These are phyloP conservation scores for Zaprionus africanus DNA, from an alignment of 1,140 invertebrate genomes.

Conservation along the genomic window DNA sequence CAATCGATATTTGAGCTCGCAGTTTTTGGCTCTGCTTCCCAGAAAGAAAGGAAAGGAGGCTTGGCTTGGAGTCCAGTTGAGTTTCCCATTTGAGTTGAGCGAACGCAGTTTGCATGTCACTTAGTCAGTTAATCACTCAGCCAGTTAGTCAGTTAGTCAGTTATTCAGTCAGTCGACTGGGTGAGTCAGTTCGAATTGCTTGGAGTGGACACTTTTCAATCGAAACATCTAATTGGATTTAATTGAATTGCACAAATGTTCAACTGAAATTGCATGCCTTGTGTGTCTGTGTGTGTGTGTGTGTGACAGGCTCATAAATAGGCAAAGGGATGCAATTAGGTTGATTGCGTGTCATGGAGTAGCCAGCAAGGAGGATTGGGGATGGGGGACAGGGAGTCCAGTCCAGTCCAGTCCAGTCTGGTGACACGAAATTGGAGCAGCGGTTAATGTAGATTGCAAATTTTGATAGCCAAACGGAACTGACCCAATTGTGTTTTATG, in stretches of 20 bases:
- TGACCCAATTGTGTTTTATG: constrained; percentile 39
- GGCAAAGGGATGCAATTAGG: constrained; percentile 45
- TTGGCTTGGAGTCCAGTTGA: not conserved
- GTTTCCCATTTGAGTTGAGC: not conserved
- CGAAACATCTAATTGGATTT: constrained; percentile 40
- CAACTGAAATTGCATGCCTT: constrained; percentile 11
- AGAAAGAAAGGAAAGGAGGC: not conserved
- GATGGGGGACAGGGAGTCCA: not conserved
- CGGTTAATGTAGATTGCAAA: constrained; percentile 43
- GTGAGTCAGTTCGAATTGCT: not conserved
- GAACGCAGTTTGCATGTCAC: constrained; percentile 33
- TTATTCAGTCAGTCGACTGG: not conserved
- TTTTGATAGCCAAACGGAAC: constrained; percentile 32
- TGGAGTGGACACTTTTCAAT: constrained; percentile 30
- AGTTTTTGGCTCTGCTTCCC: constrained; percentile 35
- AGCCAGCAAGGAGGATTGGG: not conserved
- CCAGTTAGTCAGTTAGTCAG: constrained; percentile 7
- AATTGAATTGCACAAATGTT: constrained; percentile 43
- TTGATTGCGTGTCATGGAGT: constrained; percentile 37
- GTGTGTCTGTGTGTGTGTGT: not conserved
- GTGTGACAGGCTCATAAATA: constrained; percentile 23
- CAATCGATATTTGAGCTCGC: constrained; percentile 46
- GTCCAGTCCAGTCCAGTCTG: not conserved
- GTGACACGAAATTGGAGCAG: constrained; percentile 30
- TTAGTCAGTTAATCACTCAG: constrained; percentile 25